Base-by-base conservation (phyloP, 2,888 invertebrate species). In the Ophion slaviceki region DNA sequence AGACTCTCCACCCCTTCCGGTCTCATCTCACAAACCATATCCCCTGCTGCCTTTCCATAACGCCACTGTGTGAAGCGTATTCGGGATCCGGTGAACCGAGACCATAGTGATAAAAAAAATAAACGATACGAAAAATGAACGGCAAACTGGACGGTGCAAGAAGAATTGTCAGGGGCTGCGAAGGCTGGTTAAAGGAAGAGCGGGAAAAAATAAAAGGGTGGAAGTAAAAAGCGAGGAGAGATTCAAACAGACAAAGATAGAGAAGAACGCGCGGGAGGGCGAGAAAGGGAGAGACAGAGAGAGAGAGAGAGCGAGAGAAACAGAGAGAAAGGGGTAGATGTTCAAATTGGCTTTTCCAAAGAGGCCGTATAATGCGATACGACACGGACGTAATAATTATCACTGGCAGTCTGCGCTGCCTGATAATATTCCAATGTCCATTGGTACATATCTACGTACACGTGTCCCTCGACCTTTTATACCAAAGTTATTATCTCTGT, bases 311-410 rank as follows among this genome's bases (percentile, higher is more conserved):
- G 61, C 36, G 59, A 70, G 53, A 53, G 67, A 36, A 28, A 84
- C 68, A 77, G 74, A 75, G 59, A 36, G 66, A 62, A 77, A 71
- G 70, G 45, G 75, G 61, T 61, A 24, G 61, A 47, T 53, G 61
- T 70, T 89, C 59, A 68, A 87, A 91, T 91, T 89, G 90, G 87
- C 88, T 90, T 89, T 90, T 91, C 89, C 89, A 89, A 90, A 90
- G 89, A 86, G 81, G 81, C 86, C 87, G 89, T 89, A 90, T 92
- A 93, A 93, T 91, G 88, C 91, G 88, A 88, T 86, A 87, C 88
- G 92, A 91, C 92, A 89, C 91, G 88, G 89, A 88, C 89, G 91
- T 91, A 90, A 92, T 93, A 92, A 93, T 92, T 93, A 91, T 89
- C 88, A 87, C 88, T 90, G 87, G 84, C 86, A 86, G 82, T 82